phyloP scores from a whole-genome alignment of 2,888 invertebrate genomes.

The Plebejus anna region DNA sequence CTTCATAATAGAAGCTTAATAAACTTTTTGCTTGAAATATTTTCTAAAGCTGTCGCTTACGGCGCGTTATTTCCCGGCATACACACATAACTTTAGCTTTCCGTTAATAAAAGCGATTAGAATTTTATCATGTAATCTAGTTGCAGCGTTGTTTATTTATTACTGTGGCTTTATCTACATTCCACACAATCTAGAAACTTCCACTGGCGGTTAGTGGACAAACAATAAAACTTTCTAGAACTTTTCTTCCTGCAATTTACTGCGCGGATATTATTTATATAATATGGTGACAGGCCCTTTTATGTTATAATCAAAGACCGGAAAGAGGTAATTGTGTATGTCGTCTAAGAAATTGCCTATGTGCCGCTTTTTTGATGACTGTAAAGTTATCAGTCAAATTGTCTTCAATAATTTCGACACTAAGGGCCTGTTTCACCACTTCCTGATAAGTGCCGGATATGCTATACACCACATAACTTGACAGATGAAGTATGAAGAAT shows the following conservation, averaged over 20 bases:
- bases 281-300: neutral
- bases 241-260: neutral
- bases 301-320: too few relatives aligned
- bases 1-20: neutral
- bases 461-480: too few relatives aligned
- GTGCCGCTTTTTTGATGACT: too few relatives aligned
- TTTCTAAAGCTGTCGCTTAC: neutral
- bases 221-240: neutral
- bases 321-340: neutral
- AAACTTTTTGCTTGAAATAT: neutral
- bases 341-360: too few relatives aligned
- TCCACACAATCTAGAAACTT: neutral
- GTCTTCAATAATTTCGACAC: too few relatives aligned
- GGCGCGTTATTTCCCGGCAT: neutral
- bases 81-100: neutral
- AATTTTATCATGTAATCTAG: neutral
- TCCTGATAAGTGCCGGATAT: too few relatives aligned
- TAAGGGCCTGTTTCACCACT: too few relatives aligned
- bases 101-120: slow-evolving; percentile 4
- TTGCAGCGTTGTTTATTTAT: slow-evolving; percentile 11
- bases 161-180: neutral
- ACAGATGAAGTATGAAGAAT: too few relatives aligned
- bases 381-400: too few relatives aligned
- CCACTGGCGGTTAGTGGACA: neutral
- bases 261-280: neutral